Conservation (phyloP, 1,140 invertebrate species). For the Ceratosolen fusciceps region DNA sequence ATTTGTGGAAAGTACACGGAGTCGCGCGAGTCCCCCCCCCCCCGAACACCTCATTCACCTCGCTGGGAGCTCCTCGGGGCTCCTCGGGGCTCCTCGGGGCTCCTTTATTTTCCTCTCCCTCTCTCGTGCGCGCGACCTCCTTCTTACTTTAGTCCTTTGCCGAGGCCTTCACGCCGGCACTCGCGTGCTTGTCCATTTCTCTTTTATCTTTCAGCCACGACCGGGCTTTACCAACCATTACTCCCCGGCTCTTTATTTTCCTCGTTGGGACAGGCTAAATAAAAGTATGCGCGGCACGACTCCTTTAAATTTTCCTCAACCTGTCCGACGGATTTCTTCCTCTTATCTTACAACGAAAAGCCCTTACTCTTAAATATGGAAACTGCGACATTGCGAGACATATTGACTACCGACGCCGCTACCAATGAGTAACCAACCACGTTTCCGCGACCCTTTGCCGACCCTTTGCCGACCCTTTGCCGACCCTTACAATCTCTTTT, state of each 20-base stretch:
- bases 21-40: slow-evolving; percentile 5
- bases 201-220: not conserved
- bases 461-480: no score
- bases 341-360: not conserved
- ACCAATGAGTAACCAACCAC: no score
- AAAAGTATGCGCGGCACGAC: not conserved
- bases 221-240: not conserved
- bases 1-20: slow-evolving; percentile 43
- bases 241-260: not conserved
- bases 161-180: not conserved
- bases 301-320: not conserved
- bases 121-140: not conserved
- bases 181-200: not conserved
- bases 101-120: not conserved
- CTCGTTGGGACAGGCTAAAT: not conserved
- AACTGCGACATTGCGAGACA: no score
- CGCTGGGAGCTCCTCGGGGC: not conserved
- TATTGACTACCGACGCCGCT: no score
- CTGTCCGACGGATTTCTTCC: no score
- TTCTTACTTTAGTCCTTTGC: not conserved
- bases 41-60: not conserved
- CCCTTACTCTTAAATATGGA: no score
- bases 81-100: not conserved
- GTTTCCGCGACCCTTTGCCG: no score
- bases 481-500: no score